These are phyloP conservation scores for Tupiocoris notatus DNA, from an alignment of 2,888 invertebrate species.

Conservation along the genomic window DNA sequence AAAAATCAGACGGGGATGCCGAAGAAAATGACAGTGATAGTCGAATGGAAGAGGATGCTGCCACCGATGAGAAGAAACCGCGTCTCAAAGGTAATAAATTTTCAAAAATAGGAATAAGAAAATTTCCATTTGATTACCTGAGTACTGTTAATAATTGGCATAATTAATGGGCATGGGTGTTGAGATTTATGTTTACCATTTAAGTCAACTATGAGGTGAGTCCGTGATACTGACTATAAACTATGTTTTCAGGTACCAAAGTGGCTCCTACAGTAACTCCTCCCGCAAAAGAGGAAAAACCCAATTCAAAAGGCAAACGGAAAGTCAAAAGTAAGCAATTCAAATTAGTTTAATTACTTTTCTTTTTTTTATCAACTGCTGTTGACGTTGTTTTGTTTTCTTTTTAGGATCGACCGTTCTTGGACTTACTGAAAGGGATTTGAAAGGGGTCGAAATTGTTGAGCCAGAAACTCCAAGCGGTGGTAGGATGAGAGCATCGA, in stretches of 20 bases:
- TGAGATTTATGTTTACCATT: too few species aligned
- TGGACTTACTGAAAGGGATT: constrained; percentile 41
- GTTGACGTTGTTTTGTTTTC: too few species aligned
- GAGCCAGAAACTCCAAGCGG: constrained; percentile 14
- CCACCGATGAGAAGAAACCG: constrained; percentile 53
- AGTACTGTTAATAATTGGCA: neutral
- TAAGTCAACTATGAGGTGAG: neutral
- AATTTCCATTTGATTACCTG: neutral
- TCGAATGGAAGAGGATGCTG: constrained; percentile 49
- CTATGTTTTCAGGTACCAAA: neutral
- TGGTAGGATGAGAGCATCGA: constrained; percentile 65
- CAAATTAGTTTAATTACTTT: too few species aligned
- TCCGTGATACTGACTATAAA: neutral
- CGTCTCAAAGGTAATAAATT: constrained; percentile 48
- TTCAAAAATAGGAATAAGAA: too few species aligned
- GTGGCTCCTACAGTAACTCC: neutral
- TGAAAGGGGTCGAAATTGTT: constrained; percentile 19
- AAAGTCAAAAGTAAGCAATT: neutral
- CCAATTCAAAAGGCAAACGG: neutral
- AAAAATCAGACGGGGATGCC: neutral
- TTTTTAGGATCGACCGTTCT: constrained; percentile 30
- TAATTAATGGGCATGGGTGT: too few species aligned
- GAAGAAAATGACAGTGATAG: neutral
- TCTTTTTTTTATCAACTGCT: too few species aligned
- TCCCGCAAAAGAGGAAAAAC: neutral